Evolutionary conservation across 1,140 invertebrate species (phyloP).

Genomic region (Penaeus chinensis): DNA sequence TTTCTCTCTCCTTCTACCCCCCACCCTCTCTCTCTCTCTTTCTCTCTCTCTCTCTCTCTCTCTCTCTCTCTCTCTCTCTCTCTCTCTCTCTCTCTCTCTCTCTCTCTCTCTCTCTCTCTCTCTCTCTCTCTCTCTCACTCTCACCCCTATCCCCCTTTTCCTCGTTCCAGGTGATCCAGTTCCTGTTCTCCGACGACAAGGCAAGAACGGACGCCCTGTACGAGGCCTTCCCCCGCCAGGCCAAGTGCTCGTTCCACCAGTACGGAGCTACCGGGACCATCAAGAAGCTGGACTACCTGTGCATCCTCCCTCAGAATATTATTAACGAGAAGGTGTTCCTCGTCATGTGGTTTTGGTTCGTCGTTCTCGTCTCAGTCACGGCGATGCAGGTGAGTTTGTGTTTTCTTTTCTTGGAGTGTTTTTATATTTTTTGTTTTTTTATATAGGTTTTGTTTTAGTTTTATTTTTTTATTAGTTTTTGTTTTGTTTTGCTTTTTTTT

Average conservation of each 20-base stretch:
- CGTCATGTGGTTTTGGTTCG: slow-evolving; percentile 65
- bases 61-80: too few species aligned
- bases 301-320: slow-evolving; percentile 64
- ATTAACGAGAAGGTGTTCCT: slow-evolving; percentile 66
- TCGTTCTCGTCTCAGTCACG: slow-evolving; percentile 64
- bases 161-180: background rate
- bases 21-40: too few species aligned
- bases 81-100: too few species aligned
- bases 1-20: too few species aligned
- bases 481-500: too few species aligned
- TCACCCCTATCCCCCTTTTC: background rate
- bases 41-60: too few species aligned
- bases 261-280: slow-evolving; percentile 67
- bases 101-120: too few species aligned
- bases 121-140: too few species aligned
- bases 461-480: too few species aligned
- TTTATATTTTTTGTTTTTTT: background rate
- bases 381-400: slow-evolving; percentile 34
- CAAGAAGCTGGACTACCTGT: slow-evolving; percentile 62
- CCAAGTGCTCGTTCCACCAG: slow-evolving; percentile 70
- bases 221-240: slow-evolving; percentile 45
- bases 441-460: too few species aligned
- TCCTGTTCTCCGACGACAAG: slow-evolving; percentile 25
- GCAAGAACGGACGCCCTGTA: slow-evolving; percentile 37
- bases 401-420: background rate